A percentile compares a stretch with the other conserved stretches of the same genome.
phyloP scores from a whole-genome alignment of 2,888 invertebrate species.

The Epirrita christyi region DNA sequence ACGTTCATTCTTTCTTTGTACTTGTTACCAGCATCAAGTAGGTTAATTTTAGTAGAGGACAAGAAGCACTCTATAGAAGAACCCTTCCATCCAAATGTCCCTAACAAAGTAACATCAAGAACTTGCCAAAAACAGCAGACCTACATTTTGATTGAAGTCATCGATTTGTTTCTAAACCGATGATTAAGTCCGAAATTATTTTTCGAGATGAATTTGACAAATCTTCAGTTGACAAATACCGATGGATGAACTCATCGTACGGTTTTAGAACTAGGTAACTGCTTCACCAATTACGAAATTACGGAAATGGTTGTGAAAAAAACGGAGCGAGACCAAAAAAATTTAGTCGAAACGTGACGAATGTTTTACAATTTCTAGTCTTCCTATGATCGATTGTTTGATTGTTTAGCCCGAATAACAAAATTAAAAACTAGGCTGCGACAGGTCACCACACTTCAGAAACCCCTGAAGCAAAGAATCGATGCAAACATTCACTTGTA shows the following conservation, averaged over 20 bases:
- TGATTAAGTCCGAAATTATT: too few relatives aligned
- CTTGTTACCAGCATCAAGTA: too few relatives aligned
- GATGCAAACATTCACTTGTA: slow-evolving; percentile 8
- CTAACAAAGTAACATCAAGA: too few relatives aligned
- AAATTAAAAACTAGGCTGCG: slow-evolving; percentile 31
- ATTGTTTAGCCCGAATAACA: slow-evolving; percentile 50
- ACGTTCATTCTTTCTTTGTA: too few relatives aligned
- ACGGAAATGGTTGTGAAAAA: slow-evolving; percentile 29
- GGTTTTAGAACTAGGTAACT: slow-evolving; percentile 1
- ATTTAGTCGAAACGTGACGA: slow-evolving; percentile 21
- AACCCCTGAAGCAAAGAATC: slow-evolving; percentile 16
- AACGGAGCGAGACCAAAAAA: slow-evolving; percentile 14
- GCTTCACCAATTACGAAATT: slow-evolving; percentile 24
- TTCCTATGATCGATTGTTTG: slow-evolving; percentile 42
- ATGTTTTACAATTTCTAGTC: slow-evolving; percentile 42
- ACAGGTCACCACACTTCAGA: slow-evolving; percentile 10
- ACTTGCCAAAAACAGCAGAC: too few relatives aligned
- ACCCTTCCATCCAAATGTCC: too few relatives aligned
- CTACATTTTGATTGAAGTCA: too few relatives aligned
- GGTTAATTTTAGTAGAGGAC: too few relatives aligned
- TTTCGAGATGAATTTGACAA: too few relatives aligned
- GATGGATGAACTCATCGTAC: slow-evolving; percentile 12
- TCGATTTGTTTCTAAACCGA: too few relatives aligned
- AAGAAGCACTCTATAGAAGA: too few relatives aligned
- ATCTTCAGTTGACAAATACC: neutral